These are phyloP conservation scores for Rhagonycha fulva DNA, from an alignment of 2,888 invertebrate species.

Conservation along the genomic window DNA sequence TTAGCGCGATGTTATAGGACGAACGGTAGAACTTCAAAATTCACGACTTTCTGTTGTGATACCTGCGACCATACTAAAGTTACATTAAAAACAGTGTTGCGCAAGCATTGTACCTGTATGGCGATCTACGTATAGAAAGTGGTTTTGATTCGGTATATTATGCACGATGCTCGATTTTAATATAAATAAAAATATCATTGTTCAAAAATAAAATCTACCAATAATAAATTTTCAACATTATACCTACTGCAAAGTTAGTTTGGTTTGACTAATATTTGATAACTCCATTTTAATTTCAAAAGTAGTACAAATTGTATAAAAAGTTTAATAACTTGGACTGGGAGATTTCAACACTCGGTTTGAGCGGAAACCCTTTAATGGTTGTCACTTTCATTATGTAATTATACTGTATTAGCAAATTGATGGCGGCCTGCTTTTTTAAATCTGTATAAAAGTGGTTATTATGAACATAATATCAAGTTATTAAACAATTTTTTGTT, in stretches of 20 bases:
- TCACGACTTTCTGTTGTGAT: conserved; percentile 4
- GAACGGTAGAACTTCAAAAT: background rate
- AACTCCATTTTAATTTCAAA: background rate
- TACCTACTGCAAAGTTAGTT: background rate
- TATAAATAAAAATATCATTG: background rate
- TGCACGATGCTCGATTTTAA: background rate
- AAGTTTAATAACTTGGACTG: background rate
- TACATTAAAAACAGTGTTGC: conserved; percentile 29
- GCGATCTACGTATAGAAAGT: conserved; percentile 33
- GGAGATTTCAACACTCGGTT: conserved; percentile 5
- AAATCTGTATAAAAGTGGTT: background rate
- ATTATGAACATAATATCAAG: background rate
- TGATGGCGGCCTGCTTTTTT: background rate
- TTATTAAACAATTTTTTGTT: too few relatives aligned
- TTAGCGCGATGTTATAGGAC: background rate
- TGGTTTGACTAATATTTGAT: background rate
- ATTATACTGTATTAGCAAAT: background rate
- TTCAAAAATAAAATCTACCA: background rate
- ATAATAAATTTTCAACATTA: background rate
- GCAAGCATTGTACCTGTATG: conserved; percentile 35
- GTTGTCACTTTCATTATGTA: background rate
- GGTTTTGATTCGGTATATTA: conserved; percentile 20
- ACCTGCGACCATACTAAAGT: conserved; percentile 15
- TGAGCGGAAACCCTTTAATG: background rate
- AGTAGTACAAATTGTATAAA: background rate